These are phyloP conservation scores for Nerophis ophidion DNA, from an alignment of 2,113 vertebrate genomes.

Conservation along the genomic window DNA sequence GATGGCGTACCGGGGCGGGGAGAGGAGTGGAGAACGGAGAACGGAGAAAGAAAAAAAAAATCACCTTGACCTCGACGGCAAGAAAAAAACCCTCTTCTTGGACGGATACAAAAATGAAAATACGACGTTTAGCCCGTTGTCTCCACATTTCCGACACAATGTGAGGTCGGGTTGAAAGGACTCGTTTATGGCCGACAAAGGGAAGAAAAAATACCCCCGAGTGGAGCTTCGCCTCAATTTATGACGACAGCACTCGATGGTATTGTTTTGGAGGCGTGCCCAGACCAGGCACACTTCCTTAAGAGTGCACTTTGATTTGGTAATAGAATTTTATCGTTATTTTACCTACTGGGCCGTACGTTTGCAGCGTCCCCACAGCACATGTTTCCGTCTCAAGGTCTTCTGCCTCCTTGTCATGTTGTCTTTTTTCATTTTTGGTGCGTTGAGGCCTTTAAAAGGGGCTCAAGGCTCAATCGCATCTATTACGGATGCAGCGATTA, in stretches of 20 bases:
- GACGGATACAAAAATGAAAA: no score
- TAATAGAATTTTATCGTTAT: constrained; percentile 58
- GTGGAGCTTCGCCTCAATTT: constrained; percentile 39
- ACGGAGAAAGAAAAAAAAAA: constrained; percentile 4
- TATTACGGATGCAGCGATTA: no score
- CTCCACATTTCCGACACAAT: neutral
- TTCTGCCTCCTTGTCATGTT: neutral
- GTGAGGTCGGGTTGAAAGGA: neutral
- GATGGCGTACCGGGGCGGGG: neutral
- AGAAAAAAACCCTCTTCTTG: neutral
- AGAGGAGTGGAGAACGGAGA: no score
- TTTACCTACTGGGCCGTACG: constrained; percentile 48
- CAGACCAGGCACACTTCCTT: constrained; percentile 53
- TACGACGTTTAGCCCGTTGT: neutral
- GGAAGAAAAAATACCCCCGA: constrained; percentile 29
- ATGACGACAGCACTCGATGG: constrained; percentile 48
- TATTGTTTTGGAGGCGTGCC: constrained; percentile 63
- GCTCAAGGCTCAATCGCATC: neutral
- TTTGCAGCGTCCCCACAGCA: constrained; percentile 35
- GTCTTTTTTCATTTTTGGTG: neutral
- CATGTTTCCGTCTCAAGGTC: constrained; percentile 44
- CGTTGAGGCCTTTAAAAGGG: neutral
- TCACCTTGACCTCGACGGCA: constrained; percentile 15
- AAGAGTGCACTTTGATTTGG: constrained; percentile 58
- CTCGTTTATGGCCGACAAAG: constrained; percentile 46